Evolutionary conservation across 2,888 invertebrate species (phyloP), one percentile per base, ranked within the genome.

Genomic region (Drosophila incognita): DNA sequence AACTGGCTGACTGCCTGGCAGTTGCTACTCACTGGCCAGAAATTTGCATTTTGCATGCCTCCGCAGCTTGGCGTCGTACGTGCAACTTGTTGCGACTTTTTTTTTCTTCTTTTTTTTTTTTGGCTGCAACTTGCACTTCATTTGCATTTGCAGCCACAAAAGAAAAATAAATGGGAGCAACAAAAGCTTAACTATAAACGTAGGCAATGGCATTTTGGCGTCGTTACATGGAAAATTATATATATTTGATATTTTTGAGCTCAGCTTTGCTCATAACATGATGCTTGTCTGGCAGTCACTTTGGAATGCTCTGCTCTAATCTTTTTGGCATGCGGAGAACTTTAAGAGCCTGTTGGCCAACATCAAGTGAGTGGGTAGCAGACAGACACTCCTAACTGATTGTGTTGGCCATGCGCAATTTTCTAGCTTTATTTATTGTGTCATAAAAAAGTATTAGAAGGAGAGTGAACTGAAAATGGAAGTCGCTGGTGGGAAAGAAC

Each of bases 131-230:
- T 79, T 78, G 84, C 82, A 83, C 74, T 85, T 87, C 87, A 87
- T 87, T 89, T 89, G 85, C 87, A 87, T 89, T 87, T 89, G 74
- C 59, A 81, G 63, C 62, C 64, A 60, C 53, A 74, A 79, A 79
- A 74, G 52, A 53, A 35, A n/a, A 4, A 27, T 27, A 54, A 54
- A 54, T 27, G 38, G 15, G 36, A 54, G 27, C 54, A 38, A 70
- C 51, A 74, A 79, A 79, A 76, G 57, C 58, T 70, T 70, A 69
- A 70, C 62, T 65, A 66, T 77, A 75, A 74, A 74, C 66, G 78
- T 69, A 67, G 69, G 62, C 78, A 72, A 74, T 69, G 77, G 31
- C 77, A 79, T 71, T 75, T 81, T 71, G 78, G 58, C 56, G 61
- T 79, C 74, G 73, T 76, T 79, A 77, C 69, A 81, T 63, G 48